These are phyloP conservation scores for Crossocerus cetratus DNA, from an alignment of 2,888 invertebrate species.

Conservation along the genomic window DNA sequence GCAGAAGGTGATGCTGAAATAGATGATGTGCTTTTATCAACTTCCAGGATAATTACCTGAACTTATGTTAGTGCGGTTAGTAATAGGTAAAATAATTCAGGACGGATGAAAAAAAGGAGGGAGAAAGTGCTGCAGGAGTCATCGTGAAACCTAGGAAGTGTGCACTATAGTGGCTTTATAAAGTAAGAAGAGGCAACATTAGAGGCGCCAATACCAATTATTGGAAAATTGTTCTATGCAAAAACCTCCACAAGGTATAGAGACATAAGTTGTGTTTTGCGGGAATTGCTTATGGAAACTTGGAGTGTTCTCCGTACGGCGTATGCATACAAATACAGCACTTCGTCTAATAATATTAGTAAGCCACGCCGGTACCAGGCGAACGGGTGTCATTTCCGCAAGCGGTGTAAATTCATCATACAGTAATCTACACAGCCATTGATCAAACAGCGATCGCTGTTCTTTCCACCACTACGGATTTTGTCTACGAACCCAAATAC, in stretches of 20 bases:
- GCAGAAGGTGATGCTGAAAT: neutral
- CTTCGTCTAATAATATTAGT: constrained; percentile 44
- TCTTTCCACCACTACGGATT: too few relatives aligned
- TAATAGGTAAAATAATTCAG: constrained; percentile 7
- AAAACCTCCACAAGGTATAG: neutral
- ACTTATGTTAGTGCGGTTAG: constrained; percentile 17
- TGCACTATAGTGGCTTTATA: too few relatives aligned
- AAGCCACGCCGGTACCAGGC: constrained; percentile 42
- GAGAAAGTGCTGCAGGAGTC: neutral
- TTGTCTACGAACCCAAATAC: too few relatives aligned
- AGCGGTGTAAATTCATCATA: neutral
- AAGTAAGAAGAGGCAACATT: too few relatives aligned
- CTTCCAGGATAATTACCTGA: neutral
- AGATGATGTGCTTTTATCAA: neutral
- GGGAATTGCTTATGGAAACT: constrained; percentile 54
- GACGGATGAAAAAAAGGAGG: constrained; percentile 1
- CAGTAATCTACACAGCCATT: neutral
- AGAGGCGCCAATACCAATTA: too few relatives aligned
- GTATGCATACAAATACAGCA: constrained; percentile 54
- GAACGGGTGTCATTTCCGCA: neutral
- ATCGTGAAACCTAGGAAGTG: neutral
- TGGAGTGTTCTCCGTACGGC: constrained; percentile 32
- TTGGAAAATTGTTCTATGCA: too few relatives aligned
- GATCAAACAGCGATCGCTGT: too few relatives aligned
- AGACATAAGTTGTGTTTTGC: constrained; percentile 19